Evolutionary conservation across 2,113 vertebrate genomes (phyloP), one percentile per base, ranked within the genome.

Genomic region (Plectropomus leopardus): DNA sequence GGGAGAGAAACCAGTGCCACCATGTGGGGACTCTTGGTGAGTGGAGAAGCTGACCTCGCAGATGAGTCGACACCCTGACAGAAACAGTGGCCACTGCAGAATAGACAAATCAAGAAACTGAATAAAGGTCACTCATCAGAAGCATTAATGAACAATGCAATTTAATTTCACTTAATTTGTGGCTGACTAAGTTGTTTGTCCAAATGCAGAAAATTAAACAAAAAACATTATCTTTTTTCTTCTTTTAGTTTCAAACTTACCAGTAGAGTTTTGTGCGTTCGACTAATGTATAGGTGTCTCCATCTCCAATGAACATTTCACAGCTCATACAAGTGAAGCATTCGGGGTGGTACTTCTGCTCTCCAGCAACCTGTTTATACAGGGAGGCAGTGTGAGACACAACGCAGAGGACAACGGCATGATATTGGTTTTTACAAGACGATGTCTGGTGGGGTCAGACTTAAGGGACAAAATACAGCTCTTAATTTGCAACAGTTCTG

Each of bases 331-430:
- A 99, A 79, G 93, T 95, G 92, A 99, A 99, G 78, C 98, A 99
- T 84, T 99, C 98, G 0, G 98, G 97, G 89, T 99, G 98, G 82
- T 98, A 99, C 88, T 98, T 99, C 88, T 97, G 96, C 78, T 97
- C 97, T 76, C 98, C 98, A 0, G 97, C 98, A 85, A 98, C 97
- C 98, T 99, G 83, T 65, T 78, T 28, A 48, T 26, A 67, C 19
- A 72, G 24, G 58, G 7, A 17, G 50, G 4, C 19, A 50, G 5
- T 40, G 15, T 42, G 60, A 63, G 61, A 55, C 6, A 64, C 30
- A 76, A 55, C 36, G 17, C 26, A 61, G 19, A 48, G 26, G 30
- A 17, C 10, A 30, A 2, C 1, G 50, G 21, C 53, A 26, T 42
- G 26, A 50, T n/a, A 5, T 23, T 51, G 14, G 0, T 68, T 61